Base-by-base conservation (phyloP, 1,140 invertebrate species). In the Nephila pilipes region DNA sequence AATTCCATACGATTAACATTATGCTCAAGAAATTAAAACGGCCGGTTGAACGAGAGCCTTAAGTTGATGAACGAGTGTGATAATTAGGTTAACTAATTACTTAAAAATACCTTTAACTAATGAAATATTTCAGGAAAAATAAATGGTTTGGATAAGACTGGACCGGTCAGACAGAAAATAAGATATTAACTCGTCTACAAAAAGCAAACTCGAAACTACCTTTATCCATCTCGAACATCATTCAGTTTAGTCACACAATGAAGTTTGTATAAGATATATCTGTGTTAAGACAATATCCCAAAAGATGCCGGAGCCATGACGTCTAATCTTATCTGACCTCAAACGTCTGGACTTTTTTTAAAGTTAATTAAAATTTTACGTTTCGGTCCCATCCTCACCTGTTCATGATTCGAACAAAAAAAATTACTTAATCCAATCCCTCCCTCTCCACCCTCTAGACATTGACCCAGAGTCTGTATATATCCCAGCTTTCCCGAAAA, bases 391-490 rank as follows among this genome's bases (percentile, higher is more conserved):
- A 83, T 83, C 80, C 80, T 54, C 25, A 46, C 38, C 25, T 83
- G 36, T 25, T 54, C 80, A 83, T 83, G 80, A 75, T 75, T 25
- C 5, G 29, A 36, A 75, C 29, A 75, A 75, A 75, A 29, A 75
- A 32, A 75, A 75, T 75, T 75, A 75, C 32, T 75, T 75, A 75
- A 75, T 75, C 83, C 83, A 25, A 85, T 60, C 83, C 83, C 25
- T 85, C 22, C 29, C 36, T 38, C 29, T 58, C 85, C 88, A 79
- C 88, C 65, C 88, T 65, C 65, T 90, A 90, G 88, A 90, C 88
- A 90, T 80, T 90, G 88, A 90, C 88, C 88, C 54, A 90, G 88
- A 90, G 88, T 54, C 65, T 55, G 88, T 22, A 20, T 87, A 22
- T 65, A 25, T 57, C 14, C 25, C 20, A 20, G 22, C 16, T 36